These are phyloP conservation scores for Magallana angulata DNA, from an alignment of 1,140 invertebrate genomes.

Conservation along the genomic window DNA sequence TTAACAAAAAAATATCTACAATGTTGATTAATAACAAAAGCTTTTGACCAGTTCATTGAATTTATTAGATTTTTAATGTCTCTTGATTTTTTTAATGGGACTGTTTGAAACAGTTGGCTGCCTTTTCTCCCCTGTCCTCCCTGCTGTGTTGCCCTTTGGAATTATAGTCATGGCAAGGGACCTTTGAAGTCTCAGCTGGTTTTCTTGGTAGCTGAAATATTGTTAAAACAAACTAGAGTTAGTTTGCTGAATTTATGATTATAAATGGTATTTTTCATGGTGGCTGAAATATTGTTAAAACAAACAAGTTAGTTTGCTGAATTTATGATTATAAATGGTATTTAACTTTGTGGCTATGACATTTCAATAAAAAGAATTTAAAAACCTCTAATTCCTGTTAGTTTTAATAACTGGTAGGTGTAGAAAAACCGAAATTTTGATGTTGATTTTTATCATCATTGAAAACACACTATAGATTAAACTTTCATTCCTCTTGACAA, in stretches of 20 bases:
- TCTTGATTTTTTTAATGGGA: neutral
- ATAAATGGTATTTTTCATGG: too few relatives aligned
- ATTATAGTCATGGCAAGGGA: constrained; percentile 23
- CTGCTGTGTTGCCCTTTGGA: constrained; percentile 37
- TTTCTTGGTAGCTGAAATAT: constrained; percentile 18
- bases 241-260: too few relatives aligned
- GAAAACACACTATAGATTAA: too few relatives aligned
- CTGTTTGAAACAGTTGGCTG: neutral
- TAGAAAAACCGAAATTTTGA: too few relatives aligned
- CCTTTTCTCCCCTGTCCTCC: constrained; percentile 8
- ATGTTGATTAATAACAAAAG: neutral
- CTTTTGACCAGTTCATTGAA: neutral
- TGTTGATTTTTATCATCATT: too few relatives aligned
- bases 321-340: too few relatives aligned
- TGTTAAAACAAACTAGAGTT: too few relatives aligned
- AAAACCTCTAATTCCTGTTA: too few relatives aligned
- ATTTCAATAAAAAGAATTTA: too few relatives aligned
- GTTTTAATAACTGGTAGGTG: neutral
- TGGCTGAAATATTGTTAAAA: too few relatives aligned
- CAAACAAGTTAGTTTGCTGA: too few relatives aligned
- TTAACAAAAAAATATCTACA: neutral
- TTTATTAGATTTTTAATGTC: neutral
- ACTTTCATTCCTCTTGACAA: too few relatives aligned
- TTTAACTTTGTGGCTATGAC: neutral
- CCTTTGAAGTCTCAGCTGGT: constrained; percentile 38